Evolutionary conservation across 2,888 invertebrate species (phyloP).

Genomic region (Rhamphomyia laevipes): DNA sequence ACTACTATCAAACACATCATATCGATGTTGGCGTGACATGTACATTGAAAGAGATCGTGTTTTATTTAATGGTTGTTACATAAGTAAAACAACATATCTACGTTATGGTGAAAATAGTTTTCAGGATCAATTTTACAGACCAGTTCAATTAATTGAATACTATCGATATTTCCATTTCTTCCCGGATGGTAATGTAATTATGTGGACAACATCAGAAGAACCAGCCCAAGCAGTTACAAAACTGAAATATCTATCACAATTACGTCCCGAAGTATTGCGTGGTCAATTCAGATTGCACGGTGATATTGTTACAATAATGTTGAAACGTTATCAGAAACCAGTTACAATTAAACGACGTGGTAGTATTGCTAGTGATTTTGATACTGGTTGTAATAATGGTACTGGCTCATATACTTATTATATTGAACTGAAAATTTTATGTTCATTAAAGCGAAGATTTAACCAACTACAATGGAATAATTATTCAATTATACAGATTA

Average conservation of each 20-base stretch:
- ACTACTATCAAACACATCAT: slow-evolving; percentile 43
- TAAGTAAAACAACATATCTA: slow-evolving; percentile 84
- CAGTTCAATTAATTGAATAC: slow-evolving; percentile 86
- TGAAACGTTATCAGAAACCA: slow-evolving; percentile 39
- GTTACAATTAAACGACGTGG: slow-evolving; percentile 37
- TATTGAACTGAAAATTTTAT: slow-evolving; percentile 54
- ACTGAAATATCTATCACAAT: slow-evolving; percentile 46
- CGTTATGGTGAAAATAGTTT: slow-evolving; percentile 86
- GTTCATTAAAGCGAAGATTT: slow-evolving; percentile 50
- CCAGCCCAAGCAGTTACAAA: slow-evolving; percentile 58
- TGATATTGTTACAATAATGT: slow-evolving; percentile 47
- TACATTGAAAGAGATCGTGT: slow-evolving; percentile 69
- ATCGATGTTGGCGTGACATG: slow-evolving; percentile 75
- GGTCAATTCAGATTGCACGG: slow-evolving; percentile 51
- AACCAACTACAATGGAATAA: slow-evolving; percentile 63
- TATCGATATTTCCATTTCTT: slow-evolving; percentile 71
- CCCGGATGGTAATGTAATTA: slow-evolving; percentile 68
- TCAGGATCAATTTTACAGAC: slow-evolving; percentile 75
- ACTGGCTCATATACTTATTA: slow-evolving; percentile 49
- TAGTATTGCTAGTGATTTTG: slow-evolving; percentile 21
- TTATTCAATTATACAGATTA: slow-evolving; percentile 47
- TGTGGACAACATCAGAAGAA: slow-evolving; percentile 83
- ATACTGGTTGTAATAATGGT: slow-evolving; percentile 18
- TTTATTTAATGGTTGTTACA: slow-evolving; percentile 82
- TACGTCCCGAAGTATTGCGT: slow-evolving; percentile 52